These are phyloP conservation scores for Sterna hirundo DNA, from an alignment of 2,113 vertebrate species.

Conservation along the genomic window DNA sequence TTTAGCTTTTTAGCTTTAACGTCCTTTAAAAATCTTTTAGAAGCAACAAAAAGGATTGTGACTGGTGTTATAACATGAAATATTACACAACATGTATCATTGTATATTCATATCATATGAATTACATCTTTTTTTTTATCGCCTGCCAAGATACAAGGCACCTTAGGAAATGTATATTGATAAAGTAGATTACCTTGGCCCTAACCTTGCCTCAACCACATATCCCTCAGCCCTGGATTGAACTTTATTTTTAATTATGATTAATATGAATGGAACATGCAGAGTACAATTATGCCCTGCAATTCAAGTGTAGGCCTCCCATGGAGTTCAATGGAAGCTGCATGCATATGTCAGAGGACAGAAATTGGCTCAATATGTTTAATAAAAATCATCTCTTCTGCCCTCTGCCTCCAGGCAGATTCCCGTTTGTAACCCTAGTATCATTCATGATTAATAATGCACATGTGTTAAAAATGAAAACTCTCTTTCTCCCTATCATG, in stretches of 20 bases:
- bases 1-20: not conserved
- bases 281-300: not conserved
- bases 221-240: not conserved
- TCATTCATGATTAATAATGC: not conserved
- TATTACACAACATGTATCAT: not conserved
- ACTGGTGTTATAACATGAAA: not conserved
- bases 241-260: not conserved
- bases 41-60: not conserved
- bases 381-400: not conserved
- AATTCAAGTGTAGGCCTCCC: not conserved
- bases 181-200: not conserved
- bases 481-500: not conserved
- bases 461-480: conserved; percentile 39
- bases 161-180: not conserved
- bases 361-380: conserved; percentile 6
- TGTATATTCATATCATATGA: not conserved
- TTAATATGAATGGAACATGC: not conserved
- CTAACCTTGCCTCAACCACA: not conserved
- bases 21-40: not conserved
- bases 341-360: not conserved
- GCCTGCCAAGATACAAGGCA: not conserved
- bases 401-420: not conserved
- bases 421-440: not conserved
- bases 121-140: not conserved
- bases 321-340: not conserved